phyloP scores from a whole-genome alignment of 2,888 invertebrate genomes.

The Gibbula magus region DNA sequence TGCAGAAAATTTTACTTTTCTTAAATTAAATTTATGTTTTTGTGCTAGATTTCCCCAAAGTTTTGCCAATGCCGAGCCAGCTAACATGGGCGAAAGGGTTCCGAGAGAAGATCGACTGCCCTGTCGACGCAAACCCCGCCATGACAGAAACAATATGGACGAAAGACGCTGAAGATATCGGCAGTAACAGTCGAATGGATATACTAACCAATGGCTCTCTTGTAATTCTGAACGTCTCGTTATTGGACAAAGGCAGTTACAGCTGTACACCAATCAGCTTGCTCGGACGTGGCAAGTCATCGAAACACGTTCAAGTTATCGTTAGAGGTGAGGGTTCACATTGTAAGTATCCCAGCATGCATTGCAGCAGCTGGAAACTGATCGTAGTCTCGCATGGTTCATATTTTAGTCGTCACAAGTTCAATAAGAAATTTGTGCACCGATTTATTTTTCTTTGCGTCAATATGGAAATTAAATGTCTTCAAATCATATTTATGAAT shows the following conservation, averaged over 20 bases:
- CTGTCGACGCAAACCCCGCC: slow-evolving; percentile 96
- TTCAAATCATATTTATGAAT: too few relatives aligned
- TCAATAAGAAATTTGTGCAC: not conserved
- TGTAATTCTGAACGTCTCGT: slow-evolving; percentile 80
- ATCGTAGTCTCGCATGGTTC: not conserved
- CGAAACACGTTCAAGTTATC: slow-evolving; percentile 84
- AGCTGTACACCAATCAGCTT: slow-evolving; percentile 96
- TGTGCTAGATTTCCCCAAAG: slow-evolving; percentile 92
- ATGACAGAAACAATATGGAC: slow-evolving; percentile 97
- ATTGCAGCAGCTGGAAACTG: not conserved
- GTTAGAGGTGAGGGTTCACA: slow-evolving; percentile 73
- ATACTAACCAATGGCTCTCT: slow-evolving; percentile 62
- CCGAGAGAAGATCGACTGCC: slow-evolving; percentile 90
- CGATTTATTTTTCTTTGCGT: too few relatives aligned
- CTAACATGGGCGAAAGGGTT: slow-evolving; percentile 95
- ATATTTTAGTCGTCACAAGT: not conserved
- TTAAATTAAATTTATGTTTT: slow-evolving; percentile 43
- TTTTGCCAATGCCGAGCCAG: slow-evolving; percentile 94
- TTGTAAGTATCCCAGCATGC: not conserved
- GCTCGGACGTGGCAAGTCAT: slow-evolving; percentile 94
- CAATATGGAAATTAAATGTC: too few relatives aligned
- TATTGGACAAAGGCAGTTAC: slow-evolving; percentile 94
- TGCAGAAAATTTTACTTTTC: not conserved
- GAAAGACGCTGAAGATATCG: slow-evolving; percentile 87
- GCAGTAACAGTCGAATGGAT: slow-evolving; percentile 71